phyloP scores from a whole-genome alignment of 2,113 vertebrate species.

The Hemichromis elongatus region DNA sequence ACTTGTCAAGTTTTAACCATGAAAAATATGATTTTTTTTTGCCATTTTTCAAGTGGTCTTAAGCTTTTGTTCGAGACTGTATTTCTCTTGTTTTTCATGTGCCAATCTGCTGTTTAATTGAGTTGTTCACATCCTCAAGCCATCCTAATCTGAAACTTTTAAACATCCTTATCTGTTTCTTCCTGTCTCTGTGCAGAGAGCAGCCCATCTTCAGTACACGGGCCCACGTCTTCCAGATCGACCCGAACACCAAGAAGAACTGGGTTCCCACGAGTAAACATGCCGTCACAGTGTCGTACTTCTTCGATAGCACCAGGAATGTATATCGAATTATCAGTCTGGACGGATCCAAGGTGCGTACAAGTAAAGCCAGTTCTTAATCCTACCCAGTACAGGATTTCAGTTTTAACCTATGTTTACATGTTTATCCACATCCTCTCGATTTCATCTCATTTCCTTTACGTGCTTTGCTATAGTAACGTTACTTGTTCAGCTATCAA shows the following conservation, averaged over 20 bases:
- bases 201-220: conserved; percentile 98
- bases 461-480: background rate
- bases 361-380: background rate
- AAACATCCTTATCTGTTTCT: background rate
- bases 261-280: conserved; percentile 97
- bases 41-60: background rate
- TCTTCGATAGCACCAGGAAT: conserved; percentile 95
- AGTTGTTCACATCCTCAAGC: background rate
- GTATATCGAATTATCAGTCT: conserved; percentile 98
- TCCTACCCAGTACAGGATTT: background rate
- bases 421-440: background rate
- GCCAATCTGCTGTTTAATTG: background rate
- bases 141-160: background rate
- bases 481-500: background rate
- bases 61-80: background rate
- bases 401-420: background rate
- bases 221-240: conserved; percentile 99
- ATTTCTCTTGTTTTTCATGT: background rate
- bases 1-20: background rate
- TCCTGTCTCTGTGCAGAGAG: conserved; percentile 75
- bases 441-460: background rate
- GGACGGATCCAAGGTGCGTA: conserved; percentile 88
- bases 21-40: background rate
- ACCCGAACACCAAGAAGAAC: conserved; percentile 98
- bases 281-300: conserved; percentile 95